Conservation (phyloP, 1,140 invertebrate genomes). For the Platorchestia sp. region DNA sequence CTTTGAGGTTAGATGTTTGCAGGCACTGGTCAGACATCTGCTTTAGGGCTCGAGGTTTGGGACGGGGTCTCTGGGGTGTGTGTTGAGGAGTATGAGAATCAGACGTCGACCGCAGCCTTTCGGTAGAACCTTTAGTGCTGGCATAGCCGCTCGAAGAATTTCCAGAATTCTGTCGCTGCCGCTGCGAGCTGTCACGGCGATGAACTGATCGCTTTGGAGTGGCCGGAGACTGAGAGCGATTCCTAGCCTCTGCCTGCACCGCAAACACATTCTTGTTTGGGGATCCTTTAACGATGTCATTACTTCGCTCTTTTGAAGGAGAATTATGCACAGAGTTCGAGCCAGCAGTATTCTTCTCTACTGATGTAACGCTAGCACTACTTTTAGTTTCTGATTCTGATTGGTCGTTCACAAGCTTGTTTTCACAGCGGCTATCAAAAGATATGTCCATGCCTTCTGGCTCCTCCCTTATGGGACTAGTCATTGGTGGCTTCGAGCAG, state of each 20-base stretch:
- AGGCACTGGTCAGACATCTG: constrained; percentile 67
- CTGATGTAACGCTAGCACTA: not conserved
- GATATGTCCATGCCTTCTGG: constrained; percentile 67
- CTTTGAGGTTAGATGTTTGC: constrained; percentile 67
- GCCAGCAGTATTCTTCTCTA: constrained; percentile 60
- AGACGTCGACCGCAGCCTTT: constrained; percentile 64
- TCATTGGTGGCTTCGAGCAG: constrained; percentile 67
- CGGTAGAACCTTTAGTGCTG: constrained; percentile 65
- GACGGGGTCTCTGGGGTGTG: constrained; percentile 61
- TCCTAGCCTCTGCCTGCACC: constrained; percentile 60
- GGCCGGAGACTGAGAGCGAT: constrained; percentile 65
- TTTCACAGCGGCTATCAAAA: constrained; percentile 66
- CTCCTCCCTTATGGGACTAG: constrained; percentile 67
- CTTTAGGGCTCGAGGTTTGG: constrained; percentile 64
- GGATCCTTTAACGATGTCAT: constrained; percentile 60
- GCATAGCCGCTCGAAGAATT: constrained; percentile 67
- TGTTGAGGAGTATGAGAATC: constrained; percentile 60
- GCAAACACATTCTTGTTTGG: constrained; percentile 63
- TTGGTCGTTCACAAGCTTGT: constrained; percentile 66
- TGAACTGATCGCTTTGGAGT: constrained; percentile 61
- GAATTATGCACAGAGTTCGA: constrained; percentile 58
- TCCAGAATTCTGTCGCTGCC: constrained; percentile 65
- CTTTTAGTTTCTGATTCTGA: constrained; percentile 67
- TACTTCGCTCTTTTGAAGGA: constrained; percentile 57
- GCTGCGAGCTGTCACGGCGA: constrained; percentile 49